Conservation (phyloP, 2,797 vertebrate species). For the Ctenochaetus hawaiiensis region DNA sequence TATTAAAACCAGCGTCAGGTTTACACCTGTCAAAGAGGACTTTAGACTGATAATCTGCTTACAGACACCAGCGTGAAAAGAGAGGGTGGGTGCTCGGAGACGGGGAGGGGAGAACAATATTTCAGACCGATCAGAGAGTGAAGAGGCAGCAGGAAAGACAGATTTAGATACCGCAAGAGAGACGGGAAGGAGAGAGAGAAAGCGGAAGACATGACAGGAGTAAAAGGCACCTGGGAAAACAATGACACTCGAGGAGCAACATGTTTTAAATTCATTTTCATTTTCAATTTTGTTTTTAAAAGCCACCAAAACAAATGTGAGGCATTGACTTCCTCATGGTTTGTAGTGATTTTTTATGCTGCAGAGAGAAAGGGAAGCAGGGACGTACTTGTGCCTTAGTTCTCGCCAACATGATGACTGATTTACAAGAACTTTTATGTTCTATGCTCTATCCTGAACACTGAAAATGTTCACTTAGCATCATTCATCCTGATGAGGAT, state of each 20-base stretch:
- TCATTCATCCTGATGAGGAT: constrained; percentile 63
- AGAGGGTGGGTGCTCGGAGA: constrained; percentile 39
- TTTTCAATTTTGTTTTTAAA: constrained; percentile 3
- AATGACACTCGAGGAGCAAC: constrained; percentile 21
- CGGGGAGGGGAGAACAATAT: constrained; percentile 44
- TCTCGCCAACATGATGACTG: constrained; percentile 37
- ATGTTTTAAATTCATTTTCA: not conserved
- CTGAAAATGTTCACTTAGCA: constrained; percentile 52
- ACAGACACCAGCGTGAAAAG: constrained; percentile 57
- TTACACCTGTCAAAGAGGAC: constrained; percentile 60
- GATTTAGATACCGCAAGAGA: constrained; percentile 45
- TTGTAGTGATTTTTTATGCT: no score
- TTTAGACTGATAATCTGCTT: constrained; percentile 66
- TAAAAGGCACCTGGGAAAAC: constrained; percentile 20
- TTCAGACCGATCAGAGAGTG: constrained; percentile 33
- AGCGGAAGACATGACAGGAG: constrained; percentile 4
- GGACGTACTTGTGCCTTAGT: constrained; percentile 7
- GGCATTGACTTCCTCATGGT: no score
- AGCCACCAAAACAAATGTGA: not conserved
- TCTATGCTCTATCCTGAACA: constrained; percentile 19
- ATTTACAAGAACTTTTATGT: constrained; percentile 71
- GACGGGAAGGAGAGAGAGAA: constrained; percentile 21
- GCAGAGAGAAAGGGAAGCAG: not conserved
- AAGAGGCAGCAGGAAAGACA: not conserved
- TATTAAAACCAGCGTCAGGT: constrained; percentile 58